Conservation (phyloP, 1,140 invertebrate genomes). For the Atta cephalotes region DNA sequence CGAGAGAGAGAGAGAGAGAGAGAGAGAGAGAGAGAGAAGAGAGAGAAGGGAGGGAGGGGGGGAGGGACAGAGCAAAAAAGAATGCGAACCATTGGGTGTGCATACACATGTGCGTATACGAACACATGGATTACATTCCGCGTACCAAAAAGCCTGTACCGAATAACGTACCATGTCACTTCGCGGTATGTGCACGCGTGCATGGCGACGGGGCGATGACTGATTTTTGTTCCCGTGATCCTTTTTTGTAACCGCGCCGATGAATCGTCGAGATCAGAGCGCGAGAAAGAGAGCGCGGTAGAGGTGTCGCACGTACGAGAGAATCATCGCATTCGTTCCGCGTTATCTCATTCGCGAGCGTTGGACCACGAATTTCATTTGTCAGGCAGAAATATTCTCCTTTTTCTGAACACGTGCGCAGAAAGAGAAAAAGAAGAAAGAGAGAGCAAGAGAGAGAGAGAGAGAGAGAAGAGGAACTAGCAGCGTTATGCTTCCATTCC, state of each 20-base stretch:
- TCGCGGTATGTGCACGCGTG: conserved; percentile 22
- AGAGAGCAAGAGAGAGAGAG: too few relatives aligned
- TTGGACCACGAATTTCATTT: conserved; percentile 64
- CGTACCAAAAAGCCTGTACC: conserved; percentile 20
- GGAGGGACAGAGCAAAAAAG: not conserved
- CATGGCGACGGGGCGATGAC: conserved; percentile 16
- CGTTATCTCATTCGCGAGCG: conserved; percentile 70
- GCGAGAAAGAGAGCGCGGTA: conserved; percentile 9
- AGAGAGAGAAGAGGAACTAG: not conserved
- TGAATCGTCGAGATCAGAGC: conserved; percentile 33
- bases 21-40: not conserved
- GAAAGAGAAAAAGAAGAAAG: too few relatives aligned
- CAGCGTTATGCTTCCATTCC: not conserved
- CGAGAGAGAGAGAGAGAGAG: not conserved
- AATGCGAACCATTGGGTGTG: not conserved
- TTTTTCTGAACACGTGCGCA: not conserved
- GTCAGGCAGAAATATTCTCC: conserved; percentile 51
- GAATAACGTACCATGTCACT: conserved; percentile 37
- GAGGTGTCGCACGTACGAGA: conserved; percentile 58
- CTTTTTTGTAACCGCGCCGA: conserved; percentile 39
- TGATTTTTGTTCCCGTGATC: conserved; percentile 51
- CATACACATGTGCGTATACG: not conserved
- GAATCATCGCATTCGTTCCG: conserved; percentile 57
- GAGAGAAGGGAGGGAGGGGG: not conserved
- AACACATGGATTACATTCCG: not conserved